Evolutionary conservation across 2,888 invertebrate genomes (phyloP), one percentile per base, ranked within the genome.

Genomic region (Caenorhabditis sp.): DNA sequence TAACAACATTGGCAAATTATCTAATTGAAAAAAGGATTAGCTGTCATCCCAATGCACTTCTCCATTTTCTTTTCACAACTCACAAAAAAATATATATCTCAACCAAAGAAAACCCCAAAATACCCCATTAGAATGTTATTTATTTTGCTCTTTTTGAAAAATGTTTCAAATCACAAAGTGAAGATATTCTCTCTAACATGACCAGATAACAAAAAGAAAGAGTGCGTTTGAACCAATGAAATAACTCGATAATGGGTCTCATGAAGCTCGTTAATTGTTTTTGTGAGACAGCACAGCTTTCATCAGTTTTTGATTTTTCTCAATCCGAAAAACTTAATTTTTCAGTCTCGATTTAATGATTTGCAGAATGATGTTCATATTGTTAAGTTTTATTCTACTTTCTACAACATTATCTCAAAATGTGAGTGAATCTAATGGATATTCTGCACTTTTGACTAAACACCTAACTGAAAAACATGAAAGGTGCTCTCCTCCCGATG

Each of bases 401-500:
- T 31, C 31, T 31, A 31, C 31, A 31, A 19, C 24, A 21, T 12
- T 3, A 17, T 23, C 24, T 3, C 36, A 36, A 43, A 60, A 10
- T 60, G 23, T 23, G 8, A 62, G n/a, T 19, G 57, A 63, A 66
- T 66, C 14, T 31, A 66, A 17, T 62, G 66, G 19, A 3, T 43
- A 66, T 60, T 61, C 60, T 66, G 43, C 14, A 43, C 12, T 43
- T 12, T 60, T 81, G 57, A 78, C 81, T 6, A 51, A 72, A 10
- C 65, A 76, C 73, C 60, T 82, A 17, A 70, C 81, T 12, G 63
- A 62, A 21, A 69, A 79, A 62, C 82, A 82, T 64, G 75, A 82
- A 60, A 70, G 80, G 63, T 71, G 76, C 50, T 80, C 83, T 0
- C 83, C 85, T 49, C 85, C 85, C 6, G 85, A 84, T 66, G 82